Evolutionary conservation across 2,113 vertebrate species (phyloP).

Genomic region (Ceuthmochares aereus): DNA sequence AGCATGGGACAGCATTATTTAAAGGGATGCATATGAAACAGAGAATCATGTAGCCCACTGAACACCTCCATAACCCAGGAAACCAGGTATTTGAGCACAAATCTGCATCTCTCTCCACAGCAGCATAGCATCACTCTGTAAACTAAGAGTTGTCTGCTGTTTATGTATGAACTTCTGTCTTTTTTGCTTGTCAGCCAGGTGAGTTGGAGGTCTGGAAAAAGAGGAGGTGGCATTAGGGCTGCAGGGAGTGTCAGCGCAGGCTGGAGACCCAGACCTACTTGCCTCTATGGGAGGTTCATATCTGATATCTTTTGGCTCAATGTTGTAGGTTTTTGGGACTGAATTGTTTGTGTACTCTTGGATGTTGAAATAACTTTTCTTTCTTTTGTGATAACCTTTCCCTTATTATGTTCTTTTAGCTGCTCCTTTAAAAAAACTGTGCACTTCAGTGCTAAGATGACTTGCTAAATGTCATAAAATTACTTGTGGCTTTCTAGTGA

Average conservation of each 20-base stretch:
- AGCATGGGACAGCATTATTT: neutral
- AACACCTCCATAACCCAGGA: neutral
- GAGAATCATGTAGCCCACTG: neutral
- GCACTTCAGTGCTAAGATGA: neutral
- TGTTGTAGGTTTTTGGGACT: neutral
- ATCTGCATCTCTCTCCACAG: neutral
- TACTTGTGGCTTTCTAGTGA: conserved; percentile 50
- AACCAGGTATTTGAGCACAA: neutral
- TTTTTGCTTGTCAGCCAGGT: neutral
- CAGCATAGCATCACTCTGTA: neutral
- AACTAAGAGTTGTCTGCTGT: neutral
- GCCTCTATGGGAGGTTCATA: too few relatives aligned
- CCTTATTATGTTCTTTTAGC: neutral
- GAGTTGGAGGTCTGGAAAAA: neutral
- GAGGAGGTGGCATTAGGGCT: neutral
- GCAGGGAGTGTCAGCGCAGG: neutral
- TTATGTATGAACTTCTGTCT: neutral
- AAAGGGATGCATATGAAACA: neutral
- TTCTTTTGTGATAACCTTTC: conserved; percentile 19
- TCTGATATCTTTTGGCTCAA: neutral
- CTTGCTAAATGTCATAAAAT: conserved; percentile 58
- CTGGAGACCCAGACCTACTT: neutral
- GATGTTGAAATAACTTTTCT: neutral
- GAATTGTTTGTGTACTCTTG: neutral
- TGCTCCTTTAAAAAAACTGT: neutral